Evolutionary conservation across 1,140 invertebrate species (phyloP).

Genomic region (Drosophila yakuba): DNA sequence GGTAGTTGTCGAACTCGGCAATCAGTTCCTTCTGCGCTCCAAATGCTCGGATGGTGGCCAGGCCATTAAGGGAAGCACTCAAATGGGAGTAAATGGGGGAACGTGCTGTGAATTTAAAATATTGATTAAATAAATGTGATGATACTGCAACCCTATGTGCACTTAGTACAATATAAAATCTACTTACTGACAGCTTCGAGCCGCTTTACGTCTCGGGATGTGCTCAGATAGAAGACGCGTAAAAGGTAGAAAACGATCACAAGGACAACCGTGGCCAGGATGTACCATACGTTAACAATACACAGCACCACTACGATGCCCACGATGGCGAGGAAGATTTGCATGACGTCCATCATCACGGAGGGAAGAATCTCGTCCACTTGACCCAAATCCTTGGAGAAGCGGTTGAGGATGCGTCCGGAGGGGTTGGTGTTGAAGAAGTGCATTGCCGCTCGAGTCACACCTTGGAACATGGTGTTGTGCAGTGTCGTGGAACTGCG

Average conservation of each 20-base stretch:
- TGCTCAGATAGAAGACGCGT: constrained; percentile 91
- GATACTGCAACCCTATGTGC: not conserved
- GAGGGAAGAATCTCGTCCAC: constrained; percentile 94
- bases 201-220: constrained; percentile 93
- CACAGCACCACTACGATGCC: constrained; percentile 91
- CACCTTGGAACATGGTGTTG: constrained; percentile 91
- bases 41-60: constrained; percentile 95
- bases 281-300: constrained; percentile 90
- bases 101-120: constrained; percentile 86
- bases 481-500: constrained; percentile 90
- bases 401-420: constrained; percentile 91
- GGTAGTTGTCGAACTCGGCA: constrained; percentile 91
- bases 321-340: constrained; percentile 90
- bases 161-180: not conserved
- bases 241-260: constrained; percentile 90
- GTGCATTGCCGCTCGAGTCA: constrained; percentile 90
- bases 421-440: constrained; percentile 94
- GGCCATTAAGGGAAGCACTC: constrained; percentile 94
- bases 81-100: constrained; percentile 95
- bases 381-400: constrained; percentile 94
- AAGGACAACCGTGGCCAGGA: constrained; percentile 89
- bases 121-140: not conserved
- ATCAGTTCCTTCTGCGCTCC: constrained; percentile 91
- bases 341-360: constrained; percentile 89
- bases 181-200: constrained; percentile 94